These are phyloP conservation scores for Anguilla marmorata DNA, from an alignment of 2,797 vertebrate species.

Conservation along the genomic window DNA sequence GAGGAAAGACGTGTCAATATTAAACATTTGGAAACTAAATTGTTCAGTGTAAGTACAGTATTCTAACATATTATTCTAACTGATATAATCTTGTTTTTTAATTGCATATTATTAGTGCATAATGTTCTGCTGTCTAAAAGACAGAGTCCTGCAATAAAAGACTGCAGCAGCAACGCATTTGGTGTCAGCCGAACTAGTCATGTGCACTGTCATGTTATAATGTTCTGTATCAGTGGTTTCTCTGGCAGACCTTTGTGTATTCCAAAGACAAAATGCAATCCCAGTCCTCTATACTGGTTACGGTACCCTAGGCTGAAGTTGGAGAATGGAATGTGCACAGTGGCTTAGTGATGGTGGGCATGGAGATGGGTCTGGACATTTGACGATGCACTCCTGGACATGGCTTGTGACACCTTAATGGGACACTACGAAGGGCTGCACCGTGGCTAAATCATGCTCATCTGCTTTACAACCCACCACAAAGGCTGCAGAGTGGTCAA, in stretches of 20 bases:
- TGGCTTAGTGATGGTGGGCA: no score
- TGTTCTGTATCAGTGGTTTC: background rate
- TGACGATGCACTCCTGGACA: background rate
- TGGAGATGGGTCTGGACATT: background rate
- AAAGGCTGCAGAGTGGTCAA: slow-evolving; percentile 32
- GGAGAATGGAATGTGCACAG: background rate
- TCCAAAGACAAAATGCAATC: no score
- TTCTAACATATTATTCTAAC: background rate
- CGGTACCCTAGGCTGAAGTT: background rate
- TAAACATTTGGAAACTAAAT: background rate
- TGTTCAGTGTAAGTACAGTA: background rate
- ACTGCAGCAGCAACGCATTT: background rate
- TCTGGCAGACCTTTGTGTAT: no score
- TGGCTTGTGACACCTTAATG: background rate
- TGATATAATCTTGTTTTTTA: background rate
- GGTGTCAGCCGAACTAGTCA: background rate
- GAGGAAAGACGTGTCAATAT: background rate
- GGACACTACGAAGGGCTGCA: background rate
- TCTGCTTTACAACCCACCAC: slow-evolving; percentile 14
- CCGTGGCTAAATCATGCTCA: background rate
- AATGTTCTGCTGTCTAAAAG: no score
- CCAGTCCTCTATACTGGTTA: no score
- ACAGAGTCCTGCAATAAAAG: background rate
- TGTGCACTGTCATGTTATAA: background rate
- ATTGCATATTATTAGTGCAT: background rate